Conservation (phyloP, 2,113 vertebrate species). For the Crotalus horridus region DNA sequence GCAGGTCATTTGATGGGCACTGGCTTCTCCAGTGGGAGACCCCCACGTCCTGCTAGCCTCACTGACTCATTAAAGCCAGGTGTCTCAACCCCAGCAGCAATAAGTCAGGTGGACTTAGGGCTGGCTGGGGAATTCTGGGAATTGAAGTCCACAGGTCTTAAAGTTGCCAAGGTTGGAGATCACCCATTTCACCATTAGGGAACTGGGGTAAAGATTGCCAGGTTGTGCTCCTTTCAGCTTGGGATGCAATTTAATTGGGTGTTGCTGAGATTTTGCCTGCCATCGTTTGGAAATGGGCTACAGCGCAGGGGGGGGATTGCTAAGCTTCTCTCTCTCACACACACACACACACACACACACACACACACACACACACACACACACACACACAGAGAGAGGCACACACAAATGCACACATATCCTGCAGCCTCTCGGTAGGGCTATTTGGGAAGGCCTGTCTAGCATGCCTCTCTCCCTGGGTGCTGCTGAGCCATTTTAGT, state of each 20-base stretch:
- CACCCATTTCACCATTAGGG: not conserved
- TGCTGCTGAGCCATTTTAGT: rapidly evolving
- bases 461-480: not conserved
- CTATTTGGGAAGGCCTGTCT: not conserved
- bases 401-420: no score
- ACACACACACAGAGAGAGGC: no score
- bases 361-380: no score
- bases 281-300: no score
- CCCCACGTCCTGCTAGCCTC: not conserved
- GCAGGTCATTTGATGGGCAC: not conserved
- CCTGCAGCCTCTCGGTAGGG: not conserved
- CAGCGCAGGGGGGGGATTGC: no score
- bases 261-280: no score
- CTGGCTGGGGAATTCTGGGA: not conserved
- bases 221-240: not conserved
- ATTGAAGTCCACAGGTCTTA: not conserved
- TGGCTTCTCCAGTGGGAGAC: not conserved
- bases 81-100: not conserved
- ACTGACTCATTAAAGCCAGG: not conserved
- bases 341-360: no score
- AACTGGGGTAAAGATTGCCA: not conserved
- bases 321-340: not conserved
- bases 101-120: not conserved
- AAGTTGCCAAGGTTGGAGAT: not conserved
- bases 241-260: not conserved